Base-by-base conservation (phyloP, 2,797 vertebrate genomes). In the Ctenopoma kingsleyae region DNA sequence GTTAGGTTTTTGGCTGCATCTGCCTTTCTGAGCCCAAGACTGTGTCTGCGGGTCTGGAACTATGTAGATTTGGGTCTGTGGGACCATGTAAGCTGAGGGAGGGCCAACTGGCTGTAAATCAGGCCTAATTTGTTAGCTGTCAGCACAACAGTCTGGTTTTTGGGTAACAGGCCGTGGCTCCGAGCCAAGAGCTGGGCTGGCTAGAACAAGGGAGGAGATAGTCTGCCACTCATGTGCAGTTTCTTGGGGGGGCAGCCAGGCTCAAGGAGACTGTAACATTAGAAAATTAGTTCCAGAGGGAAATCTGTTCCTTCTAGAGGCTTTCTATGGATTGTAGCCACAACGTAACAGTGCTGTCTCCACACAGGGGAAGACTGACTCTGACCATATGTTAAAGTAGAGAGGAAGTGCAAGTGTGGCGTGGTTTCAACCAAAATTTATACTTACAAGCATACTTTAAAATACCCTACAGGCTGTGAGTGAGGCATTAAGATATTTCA, bases 211-310 rank as follows among this genome's bases (percentile, higher is more conserved):
- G 78, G 90, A 91, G 89, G 88, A 88, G 90, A 90, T 84, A 80
- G 84, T 82, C 89, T 92, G 88, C 87, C 89, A 92, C 91, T 92
- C 86, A 91, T 87, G 88, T 88, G 76, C 85, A 87, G 83, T 86
- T 87, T 92, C 88, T 87, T 44, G 83, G 89, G 83, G 86, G 86
- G 81, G 82, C 84, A 85, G 88, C 90, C 88, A 88, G 90, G 62
- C 76, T 87, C 19, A 78, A 87, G 85, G 83, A 86, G 90, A 85
- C 86, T 88, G 74, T 82, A 92, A 89, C 89, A 90, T 87, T 87
- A 91, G 87, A 92, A 92, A 95, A 96, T 94, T 91, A 91, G 92
- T 94, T 95, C 94, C 94, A 95, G 93, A 94, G 91, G 89, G 87
- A 93, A 83, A 78, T 85, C 73, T 81, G 90, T 82, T 83, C 70